A percentile compares a stretch with the other conserved stretches of the same genome.
Conservation (phyloP, 2,113 vertebrate genomes). For the Tursiops truncatus region DNA sequence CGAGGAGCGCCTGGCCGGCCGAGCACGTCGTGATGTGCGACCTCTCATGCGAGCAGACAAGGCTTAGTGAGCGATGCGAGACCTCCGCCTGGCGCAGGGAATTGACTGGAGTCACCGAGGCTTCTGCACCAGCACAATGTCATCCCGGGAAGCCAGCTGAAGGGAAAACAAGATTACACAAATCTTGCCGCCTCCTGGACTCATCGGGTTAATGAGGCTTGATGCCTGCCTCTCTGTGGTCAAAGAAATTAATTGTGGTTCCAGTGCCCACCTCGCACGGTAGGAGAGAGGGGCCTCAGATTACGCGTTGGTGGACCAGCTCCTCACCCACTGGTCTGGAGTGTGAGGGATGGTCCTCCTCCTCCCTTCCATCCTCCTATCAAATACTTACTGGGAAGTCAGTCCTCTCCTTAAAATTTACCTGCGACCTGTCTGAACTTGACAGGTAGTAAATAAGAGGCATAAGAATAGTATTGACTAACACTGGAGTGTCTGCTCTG, state of each 20-base stretch:
- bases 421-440: not conserved
- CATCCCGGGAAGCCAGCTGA: conserved; percentile 79
- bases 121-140: conserved; percentile 78
- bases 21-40: conserved; percentile 26
- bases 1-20: not conserved
- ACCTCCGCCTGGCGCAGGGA: conserved; percentile 72
- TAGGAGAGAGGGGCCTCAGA: rapidly evolving
- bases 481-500: rapidly evolving
- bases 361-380: not conserved
- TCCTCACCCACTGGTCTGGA: conserved; percentile 63
- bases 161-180: conserved; percentile 86
- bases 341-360: not conserved
- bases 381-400: no score
- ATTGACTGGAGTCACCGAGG: conserved; percentile 75
- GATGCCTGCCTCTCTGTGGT: conserved; percentile 76
- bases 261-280: not conserved
- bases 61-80: conserved; percentile 30
- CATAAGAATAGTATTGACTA: rapidly evolving
- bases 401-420: not conserved
- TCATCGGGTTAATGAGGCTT: conserved; percentile 82
- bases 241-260: conserved; percentile 82
- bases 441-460: rapidly evolving
- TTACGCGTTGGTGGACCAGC: conserved; percentile 58
- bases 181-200: conserved; percentile 78
- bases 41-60: conserved; percentile 59